Evolutionary conservation across 2,888 invertebrate genomes (phyloP).

Genomic region (Tanytarsus gracilentus): DNA sequence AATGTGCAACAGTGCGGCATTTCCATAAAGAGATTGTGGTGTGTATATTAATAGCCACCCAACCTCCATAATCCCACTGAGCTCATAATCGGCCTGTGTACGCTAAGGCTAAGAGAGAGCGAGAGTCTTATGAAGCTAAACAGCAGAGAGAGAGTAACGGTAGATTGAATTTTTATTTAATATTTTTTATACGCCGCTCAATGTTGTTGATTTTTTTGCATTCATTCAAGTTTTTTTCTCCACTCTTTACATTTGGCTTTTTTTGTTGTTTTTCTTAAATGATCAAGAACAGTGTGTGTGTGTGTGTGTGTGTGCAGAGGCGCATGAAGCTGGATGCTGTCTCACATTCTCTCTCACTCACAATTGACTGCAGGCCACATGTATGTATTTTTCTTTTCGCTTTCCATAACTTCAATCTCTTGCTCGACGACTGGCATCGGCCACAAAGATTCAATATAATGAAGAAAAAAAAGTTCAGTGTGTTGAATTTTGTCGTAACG

Average conservation of each 20-base stretch:
- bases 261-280: slow-evolving; percentile 17
- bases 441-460: slow-evolving; percentile 1
- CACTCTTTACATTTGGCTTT: neutral
- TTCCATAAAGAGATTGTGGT: no score
- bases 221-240: slow-evolving; percentile 10
- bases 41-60: no score
- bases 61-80: no score
- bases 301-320: neutral
- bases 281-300: slow-evolving; percentile 10
- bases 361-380: neutral
- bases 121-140: neutral
- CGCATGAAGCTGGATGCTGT: neutral
- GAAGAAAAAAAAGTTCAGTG: slow-evolving; percentile 16
- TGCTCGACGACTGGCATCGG: neutral
- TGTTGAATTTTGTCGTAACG: slow-evolving; percentile 22
- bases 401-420: slow-evolving; percentile 16
- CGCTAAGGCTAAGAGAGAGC: neutral
- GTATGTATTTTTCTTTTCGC: slow-evolving; percentile 7
- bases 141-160: slow-evolving; percentile 15
- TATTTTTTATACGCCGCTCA: neutral
- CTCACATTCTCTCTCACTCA: neutral
- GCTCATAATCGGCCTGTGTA: no score
- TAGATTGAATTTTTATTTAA: slow-evolving; percentile 18
- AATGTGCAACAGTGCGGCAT: no score
- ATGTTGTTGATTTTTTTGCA: slow-evolving; percentile 20